phyloP scores from a whole-genome alignment of 1,140 invertebrate genomes.

The Lasioglossum albipes region DNA sequence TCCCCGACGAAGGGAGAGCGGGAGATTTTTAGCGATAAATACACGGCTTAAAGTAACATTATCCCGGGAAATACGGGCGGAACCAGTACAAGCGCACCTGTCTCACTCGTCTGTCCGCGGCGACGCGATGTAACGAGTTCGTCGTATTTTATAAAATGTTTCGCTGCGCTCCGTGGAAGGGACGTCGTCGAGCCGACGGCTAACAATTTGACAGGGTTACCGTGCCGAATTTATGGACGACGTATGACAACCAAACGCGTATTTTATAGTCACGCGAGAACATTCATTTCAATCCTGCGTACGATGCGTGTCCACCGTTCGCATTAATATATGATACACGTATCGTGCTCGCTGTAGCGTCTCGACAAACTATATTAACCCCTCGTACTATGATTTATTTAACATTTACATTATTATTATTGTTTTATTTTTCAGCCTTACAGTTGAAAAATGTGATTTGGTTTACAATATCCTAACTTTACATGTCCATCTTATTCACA shows the following conservation, averaged over 20 bases:
- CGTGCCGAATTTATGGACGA: conserved; percentile 23
- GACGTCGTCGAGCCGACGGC: neutral
- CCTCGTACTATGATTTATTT: too few species aligned
- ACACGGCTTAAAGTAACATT: conserved; percentile 24
- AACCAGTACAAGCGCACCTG: neutral
- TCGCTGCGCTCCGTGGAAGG: neutral
- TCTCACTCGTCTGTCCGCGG: neutral
- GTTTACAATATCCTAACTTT: too few species aligned
- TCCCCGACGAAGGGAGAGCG: neutral
- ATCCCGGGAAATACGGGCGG: neutral
- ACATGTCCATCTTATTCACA: too few species aligned
- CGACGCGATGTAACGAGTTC: neutral
- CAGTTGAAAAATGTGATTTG: too few species aligned
- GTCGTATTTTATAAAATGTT: conserved; percentile 29
- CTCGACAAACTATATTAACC: neutral
- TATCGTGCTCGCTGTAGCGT: too few species aligned
- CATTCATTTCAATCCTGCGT: neutral
- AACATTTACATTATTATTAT: too few species aligned
- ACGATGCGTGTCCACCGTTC: too few species aligned
- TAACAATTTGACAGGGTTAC: conserved; percentile 21
- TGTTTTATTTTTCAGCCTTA: too few species aligned
- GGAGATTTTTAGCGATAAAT: conserved; percentile 8
- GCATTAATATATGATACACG: neutral
- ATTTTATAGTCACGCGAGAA: conserved; percentile 7
- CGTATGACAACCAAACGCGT: conserved; percentile 17